These are phyloP conservation scores for Caloenas nicobarica DNA, from an alignment of 2,113 vertebrate genomes.

Conservation along the genomic window DNA sequence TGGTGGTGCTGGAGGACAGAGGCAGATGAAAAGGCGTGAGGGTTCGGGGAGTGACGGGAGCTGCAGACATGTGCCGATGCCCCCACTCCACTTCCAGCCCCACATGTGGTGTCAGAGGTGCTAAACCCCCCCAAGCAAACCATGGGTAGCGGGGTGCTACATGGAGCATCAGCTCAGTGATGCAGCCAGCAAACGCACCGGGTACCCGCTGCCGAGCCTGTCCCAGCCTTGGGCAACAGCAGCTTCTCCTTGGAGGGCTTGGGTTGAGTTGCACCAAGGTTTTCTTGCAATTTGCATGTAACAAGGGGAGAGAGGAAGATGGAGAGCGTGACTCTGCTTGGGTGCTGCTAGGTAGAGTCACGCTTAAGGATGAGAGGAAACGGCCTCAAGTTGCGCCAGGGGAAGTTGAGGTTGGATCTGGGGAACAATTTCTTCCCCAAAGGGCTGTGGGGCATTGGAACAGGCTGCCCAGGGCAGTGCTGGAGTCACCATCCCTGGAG, in stretches of 20 bases:
- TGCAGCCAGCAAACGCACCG: background rate
- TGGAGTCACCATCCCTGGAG: too few species aligned
- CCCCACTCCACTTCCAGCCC: rapidly evolving
- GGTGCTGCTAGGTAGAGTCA: too few species aligned
- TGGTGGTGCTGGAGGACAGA: background rate
- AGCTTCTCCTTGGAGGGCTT: background rate
- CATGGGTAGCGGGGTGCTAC: rapidly evolving
- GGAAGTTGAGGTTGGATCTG: too few species aligned
- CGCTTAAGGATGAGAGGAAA: too few species aligned
- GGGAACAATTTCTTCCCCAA: too few species aligned
- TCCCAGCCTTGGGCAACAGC: background rate
- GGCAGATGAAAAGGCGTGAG: background rate
- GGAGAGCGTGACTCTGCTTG: rapidly evolving
- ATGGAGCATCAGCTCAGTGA: background rate
- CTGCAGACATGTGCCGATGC: background rate
- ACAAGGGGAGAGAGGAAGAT: background rate
- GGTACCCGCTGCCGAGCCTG: rapidly evolving
- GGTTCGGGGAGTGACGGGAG: rapidly evolving
- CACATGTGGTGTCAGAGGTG: rapidly evolving
- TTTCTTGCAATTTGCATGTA: background rate
- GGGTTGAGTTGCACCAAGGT: background rate
- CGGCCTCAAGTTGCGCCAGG: too few species aligned
- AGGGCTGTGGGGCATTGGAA: too few species aligned
- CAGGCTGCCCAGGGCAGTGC: too few species aligned
- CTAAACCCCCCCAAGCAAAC: rapidly evolving